Percentiles rank a stretch among this genome's conserved stretches.
phyloP scores from a whole-genome alignment of 2,797 vertebrate species.

The Leptatherina wallacei region DNA sequence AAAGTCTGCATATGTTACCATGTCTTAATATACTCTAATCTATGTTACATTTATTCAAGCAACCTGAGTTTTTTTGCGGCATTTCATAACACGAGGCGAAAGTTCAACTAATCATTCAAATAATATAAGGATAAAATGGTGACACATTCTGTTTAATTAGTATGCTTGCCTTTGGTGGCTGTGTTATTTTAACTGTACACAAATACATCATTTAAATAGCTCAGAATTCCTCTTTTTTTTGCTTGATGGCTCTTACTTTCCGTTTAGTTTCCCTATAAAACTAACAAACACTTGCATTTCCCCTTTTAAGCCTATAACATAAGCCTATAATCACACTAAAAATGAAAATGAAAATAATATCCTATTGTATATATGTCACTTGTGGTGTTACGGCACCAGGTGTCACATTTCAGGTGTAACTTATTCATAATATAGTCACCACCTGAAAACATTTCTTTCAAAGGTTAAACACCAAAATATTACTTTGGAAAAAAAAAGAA shows the following conservation, averaged over 20 bases:
- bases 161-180: background rate
- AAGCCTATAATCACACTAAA: no score
- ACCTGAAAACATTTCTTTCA: background rate
- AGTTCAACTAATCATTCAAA: background rate
- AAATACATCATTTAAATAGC: background rate
- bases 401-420: background rate
- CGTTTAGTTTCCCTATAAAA: background rate
- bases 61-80: background rate
- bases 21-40: background rate
- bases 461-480: background rate
- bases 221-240: background rate
- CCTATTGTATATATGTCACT: conserved; percentile 1
- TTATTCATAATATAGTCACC: background rate
- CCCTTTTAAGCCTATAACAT: conserved; percentile 1
- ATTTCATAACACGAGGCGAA: background rate
- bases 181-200: background rate
- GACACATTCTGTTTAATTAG: background rate
- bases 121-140: background rate
- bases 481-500: background rate
- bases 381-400: background rate
- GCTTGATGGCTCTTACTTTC: background rate
- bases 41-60: background rate
- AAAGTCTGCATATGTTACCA: conserved; percentile 2
- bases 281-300: background rate
- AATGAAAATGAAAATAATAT: background rate